Percentiles rank a stretch among this genome's conserved stretches.
phyloP scores from a whole-genome alignment of 2,797 vertebrate species.

The Hippocampus kuda region DNA sequence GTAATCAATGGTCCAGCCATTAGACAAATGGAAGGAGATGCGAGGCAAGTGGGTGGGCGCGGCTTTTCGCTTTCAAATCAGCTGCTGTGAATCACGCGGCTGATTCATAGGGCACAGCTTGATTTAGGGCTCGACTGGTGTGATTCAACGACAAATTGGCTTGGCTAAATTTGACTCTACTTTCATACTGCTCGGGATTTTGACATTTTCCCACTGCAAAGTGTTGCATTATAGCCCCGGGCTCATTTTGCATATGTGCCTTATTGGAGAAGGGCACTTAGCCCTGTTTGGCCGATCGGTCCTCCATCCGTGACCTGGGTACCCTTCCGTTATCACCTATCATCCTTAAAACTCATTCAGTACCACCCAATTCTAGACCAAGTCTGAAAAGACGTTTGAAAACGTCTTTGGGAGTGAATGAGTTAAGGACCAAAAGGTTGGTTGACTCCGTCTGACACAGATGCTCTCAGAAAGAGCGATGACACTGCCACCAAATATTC shows the following conservation, averaged over 20 bases:
- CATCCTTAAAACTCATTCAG: too few relatives aligned
- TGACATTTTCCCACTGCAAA: constrained; percentile 36
- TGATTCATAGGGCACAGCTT: constrained; percentile 54
- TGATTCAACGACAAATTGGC: constrained; percentile 38
- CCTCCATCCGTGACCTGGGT: too few relatives aligned
- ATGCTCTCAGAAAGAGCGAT: too few relatives aligned
- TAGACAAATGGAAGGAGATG: constrained; percentile 57
- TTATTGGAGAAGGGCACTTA: too few relatives aligned
- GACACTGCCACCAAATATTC: too few relatives aligned
- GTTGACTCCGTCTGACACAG: too few relatives aligned
- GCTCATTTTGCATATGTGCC: background rate
- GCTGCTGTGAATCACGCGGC: constrained; percentile 47
- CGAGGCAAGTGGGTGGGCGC: constrained; percentile 49
- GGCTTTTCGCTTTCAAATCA: constrained; percentile 59
- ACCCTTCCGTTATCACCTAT: too few relatives aligned
- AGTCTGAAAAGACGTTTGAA: too few relatives aligned
- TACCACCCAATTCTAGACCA: too few relatives aligned
- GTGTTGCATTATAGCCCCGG: background rate
- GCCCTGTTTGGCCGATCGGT: background rate
- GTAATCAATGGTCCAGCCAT: constrained; percentile 60
- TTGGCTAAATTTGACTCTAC: constrained; percentile 17
- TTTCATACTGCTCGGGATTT: constrained; percentile 10
- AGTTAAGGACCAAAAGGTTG: too few relatives aligned
- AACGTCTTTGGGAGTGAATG: too few relatives aligned
- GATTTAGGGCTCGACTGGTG: constrained; percentile 34